Percentiles rank a stretch among this genome's conserved stretches.
Conservation (phyloP, 2,888 invertebrate genomes). For the Parasteatoda lunata region DNA sequence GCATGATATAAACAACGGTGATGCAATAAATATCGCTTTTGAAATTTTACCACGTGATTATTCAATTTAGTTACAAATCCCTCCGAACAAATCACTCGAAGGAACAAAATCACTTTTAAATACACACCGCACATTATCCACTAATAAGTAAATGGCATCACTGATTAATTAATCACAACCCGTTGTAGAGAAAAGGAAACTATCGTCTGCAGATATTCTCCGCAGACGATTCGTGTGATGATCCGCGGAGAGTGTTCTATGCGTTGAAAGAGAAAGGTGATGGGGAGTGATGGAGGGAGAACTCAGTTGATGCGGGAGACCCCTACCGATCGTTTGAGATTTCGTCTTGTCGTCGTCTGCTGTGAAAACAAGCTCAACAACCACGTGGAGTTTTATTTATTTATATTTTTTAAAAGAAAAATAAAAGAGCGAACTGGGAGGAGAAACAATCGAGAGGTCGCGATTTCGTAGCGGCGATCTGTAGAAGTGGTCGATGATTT, state of each 20-base stretch:
- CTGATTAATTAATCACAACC: background rate
- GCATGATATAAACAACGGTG: background rate
- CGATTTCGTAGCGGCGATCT: constrained; percentile 16
- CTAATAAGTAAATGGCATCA: background rate
- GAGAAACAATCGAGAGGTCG: constrained; percentile 26
- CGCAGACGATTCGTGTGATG: constrained; percentile 51
- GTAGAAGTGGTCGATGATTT: constrained; percentile 2
- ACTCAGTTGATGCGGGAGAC: constrained; percentile 57
- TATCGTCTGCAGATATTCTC: constrained; percentile 52
- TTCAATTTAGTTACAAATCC: background rate
- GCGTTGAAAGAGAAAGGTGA: constrained; percentile 15
- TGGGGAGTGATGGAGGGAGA: constrained; percentile 5
- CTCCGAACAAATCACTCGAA: no score
- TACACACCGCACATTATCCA: background rate
- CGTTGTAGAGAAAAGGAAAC: constrained; percentile 12
- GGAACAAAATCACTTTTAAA: background rate
- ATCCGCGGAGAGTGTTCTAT: constrained; percentile 39
- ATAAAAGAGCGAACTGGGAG: background rate
- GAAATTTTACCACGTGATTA: background rate
- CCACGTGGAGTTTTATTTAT: constrained; percentile 63
- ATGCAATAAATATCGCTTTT: background rate
- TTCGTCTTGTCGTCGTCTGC: constrained; percentile 63
- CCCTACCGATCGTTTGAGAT: constrained; percentile 59
- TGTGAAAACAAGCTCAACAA: constrained; percentile 56
- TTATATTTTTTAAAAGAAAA: constrained; percentile 38